Conservation (phyloP, 2,888 invertebrate species). For the Aleiodes leptofemur region DNA sequence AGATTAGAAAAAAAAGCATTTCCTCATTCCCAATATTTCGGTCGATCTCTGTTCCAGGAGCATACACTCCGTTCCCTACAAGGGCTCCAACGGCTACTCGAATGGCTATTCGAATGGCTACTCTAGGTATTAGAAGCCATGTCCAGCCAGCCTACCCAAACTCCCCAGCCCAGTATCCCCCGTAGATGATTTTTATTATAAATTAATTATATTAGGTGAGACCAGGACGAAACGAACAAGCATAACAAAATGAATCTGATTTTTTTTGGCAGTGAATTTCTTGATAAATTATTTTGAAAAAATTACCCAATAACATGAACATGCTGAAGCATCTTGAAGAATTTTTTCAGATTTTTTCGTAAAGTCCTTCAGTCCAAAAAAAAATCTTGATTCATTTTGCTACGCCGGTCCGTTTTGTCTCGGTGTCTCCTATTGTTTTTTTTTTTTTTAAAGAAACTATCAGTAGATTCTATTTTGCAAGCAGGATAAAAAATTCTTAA, state of each 20-base stretch:
- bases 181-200: slow-evolving; percentile 54
- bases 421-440: neutral
- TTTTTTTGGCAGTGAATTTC: neutral
- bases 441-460: slow-evolving; percentile 40
- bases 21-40: slow-evolving; percentile 65
- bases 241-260: neutral
- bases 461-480: slow-evolving; percentile 42
- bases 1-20: slow-evolving; percentile 32
- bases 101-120: slow-evolving; percentile 75
- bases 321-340: too few species aligned
- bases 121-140: slow-evolving; percentile 74
- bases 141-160: slow-evolving; percentile 62
- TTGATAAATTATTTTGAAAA: too few species aligned
- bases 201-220: too few species aligned
- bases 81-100: slow-evolving; percentile 75
- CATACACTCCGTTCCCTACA: slow-evolving; percentile 75
- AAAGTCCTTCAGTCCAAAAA: too few species aligned
- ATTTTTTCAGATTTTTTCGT: too few species aligned
- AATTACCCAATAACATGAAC: too few species aligned
- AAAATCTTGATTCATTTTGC: too few species aligned
- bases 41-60: slow-evolving; percentile 75
- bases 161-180: slow-evolving; percentile 59
- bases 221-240: too few species aligned
- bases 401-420: too few species aligned
- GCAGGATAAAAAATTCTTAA: slow-evolving; percentile 36